phyloP scores from a whole-genome alignment of 2,888 invertebrate genomes.

The Azorinus chamasolen region DNA sequence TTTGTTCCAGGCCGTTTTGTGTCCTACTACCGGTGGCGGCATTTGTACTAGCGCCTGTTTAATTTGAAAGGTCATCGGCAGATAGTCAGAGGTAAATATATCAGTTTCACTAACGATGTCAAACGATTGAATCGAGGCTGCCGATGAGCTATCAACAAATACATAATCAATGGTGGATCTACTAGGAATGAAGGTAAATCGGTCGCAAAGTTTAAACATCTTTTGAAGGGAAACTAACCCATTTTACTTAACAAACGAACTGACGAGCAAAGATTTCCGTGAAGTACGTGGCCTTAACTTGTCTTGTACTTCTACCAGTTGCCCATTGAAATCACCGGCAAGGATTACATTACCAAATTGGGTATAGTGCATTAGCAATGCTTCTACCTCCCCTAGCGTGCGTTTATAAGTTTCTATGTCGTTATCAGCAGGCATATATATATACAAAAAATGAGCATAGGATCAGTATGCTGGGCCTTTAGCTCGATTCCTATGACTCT shows the following conservation, averaged over 20 bases:
- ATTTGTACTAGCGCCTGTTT: no score
- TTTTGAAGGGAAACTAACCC: background rate
- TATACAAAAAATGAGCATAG: background rate
- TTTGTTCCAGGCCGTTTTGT: no score
- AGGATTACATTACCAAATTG: background rate
- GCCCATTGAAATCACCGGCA: background rate
- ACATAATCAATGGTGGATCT: conserved; percentile 4
- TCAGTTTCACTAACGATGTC: background rate
- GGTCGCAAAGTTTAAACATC: background rate
- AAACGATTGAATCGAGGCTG: background rate
- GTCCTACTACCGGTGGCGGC: no score
- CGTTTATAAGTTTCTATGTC: background rate
- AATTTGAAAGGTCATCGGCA: background rate
- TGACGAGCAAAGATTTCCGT: no score
- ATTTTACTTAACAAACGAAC: no score
- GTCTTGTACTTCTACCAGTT: background rate
- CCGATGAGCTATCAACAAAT: background rate
- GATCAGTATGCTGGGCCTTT: background rate
- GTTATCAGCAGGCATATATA: conserved; percentile 6
- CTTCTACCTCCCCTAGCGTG: background rate
- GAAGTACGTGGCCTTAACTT: no score
- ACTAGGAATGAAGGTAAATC: background rate
- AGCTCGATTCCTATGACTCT: conserved; percentile 9
- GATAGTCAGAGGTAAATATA: background rate
- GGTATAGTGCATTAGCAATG: background rate